Base-by-base conservation (phyloP, 1,140 invertebrate species). In the Bombus sylvicola region DNA sequence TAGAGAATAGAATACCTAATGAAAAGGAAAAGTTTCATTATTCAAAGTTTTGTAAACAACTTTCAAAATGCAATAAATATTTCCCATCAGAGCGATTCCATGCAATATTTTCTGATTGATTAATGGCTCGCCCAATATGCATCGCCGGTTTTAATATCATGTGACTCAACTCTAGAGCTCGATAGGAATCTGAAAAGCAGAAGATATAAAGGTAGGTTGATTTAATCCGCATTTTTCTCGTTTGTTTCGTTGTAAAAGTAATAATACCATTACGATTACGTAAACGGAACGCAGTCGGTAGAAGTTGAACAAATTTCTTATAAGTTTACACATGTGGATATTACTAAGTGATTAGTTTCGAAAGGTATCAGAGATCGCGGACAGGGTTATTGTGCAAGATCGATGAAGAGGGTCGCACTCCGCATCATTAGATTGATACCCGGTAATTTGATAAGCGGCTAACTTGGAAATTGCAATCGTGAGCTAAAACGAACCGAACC, bases 391-490 rank as follows among this genome's bases (percentile, higher is more conserved):
- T 74, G 71, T 64, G 71, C 15, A 82, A 82, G 25, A 74, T 28
- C 80, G 53, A 82, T 64, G 28, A 82, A 64, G 31, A 71, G 81
- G 81, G 37, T 82, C n/a, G 41, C 41, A 66, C 39, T 43, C 0
- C 28, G 39, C 25, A 43, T 81, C 66, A 71, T 81, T 39, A 81
- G 79, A 81, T 59, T 59, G 68, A 81, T 69, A 37, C 5, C n/a
- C 37, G 47, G 22, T 57, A 59, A 53, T n/a, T 53, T 71, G 68
- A 81, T 81, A 81, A 81, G 66, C 37, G 53, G 28, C 47, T 72
- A 81, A 72, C 68, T 72, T 53, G 3, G 79, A 72, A 81, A 81
- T 81, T 81, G 66, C 79, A 41, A 81, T 31, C 18, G 41, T 53
- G 66, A 39, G 31, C 43, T 72, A 57, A 53, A 72, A 81, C 68